Evolutionary conservation across 2,888 invertebrate species (phyloP), one percentile per base, ranked within the genome.

Genomic region (Drosophila suboccidentalis): DNA sequence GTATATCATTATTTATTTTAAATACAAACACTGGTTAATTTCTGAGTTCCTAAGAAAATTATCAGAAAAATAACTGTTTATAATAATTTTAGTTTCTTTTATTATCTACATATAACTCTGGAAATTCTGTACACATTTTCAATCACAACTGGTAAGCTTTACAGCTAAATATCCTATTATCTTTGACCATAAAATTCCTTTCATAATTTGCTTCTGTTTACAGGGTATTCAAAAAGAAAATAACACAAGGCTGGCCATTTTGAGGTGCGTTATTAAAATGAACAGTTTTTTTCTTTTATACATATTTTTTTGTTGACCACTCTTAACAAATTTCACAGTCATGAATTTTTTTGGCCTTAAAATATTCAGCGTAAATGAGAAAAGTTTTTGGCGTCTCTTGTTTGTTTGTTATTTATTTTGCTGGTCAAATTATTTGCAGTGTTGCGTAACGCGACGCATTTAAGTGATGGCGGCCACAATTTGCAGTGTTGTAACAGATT

Each of bases 281-380:
- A 38, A 61, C 43, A 46, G 50, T 57, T 61, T 59, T 59, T 59
- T 29, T 26, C 19, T 34, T 26, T 5, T 3, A n/a, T 9, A 3
- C n/a, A 38, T 26, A n/a, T n/a, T 22, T 22, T 44, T 15, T 46
- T 29, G 46, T 44, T 46, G 46, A 34, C 43, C 41, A 17, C 53
- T 50, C 41, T 47, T 49, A 50, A 49, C 61, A 61, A 75, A 66
- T 76, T 76, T 55, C 53, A 65, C 61, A 75, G 57, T 54, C 58
- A 71, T 71, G 58, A 41, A 55, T 71, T 57, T 58, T 50, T 55
- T 67, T 36, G 38, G n/a, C 1, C 19, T 61, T 71, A 78, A 77
- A 77, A 78, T 77, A 77, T 77, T 66, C 78, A 71, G 78, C 71
- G 77, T 53, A 77, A 77, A 77, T 78, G 77, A 73, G 75, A 77